Base-by-base conservation (phyloP, 2,888 invertebrate species). In the Drosophila putrida region DNA sequence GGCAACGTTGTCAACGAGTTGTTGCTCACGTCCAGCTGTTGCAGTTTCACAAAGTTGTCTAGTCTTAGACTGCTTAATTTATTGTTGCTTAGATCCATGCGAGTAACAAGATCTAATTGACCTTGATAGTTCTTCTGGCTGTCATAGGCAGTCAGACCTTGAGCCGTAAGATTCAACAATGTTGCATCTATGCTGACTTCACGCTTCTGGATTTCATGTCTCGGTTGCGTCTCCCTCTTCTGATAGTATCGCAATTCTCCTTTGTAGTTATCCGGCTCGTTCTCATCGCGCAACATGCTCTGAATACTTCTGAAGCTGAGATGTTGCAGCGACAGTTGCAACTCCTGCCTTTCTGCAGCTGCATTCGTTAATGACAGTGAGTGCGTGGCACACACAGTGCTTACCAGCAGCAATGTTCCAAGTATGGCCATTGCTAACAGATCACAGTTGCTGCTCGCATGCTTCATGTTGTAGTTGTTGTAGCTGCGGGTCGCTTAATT, bases 261-360 rank as follows among this genome's bases (percentile, higher is more conserved):
- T 4, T 90, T 81, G 58, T 88, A 90, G 61, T 82, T 84, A n/a
- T 69, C 71, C 8, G 91, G 88, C 38, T 90, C 92, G 59, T 91
- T 88, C 54, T 92, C 92, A 63, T 92, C 92, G 49, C 92, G 82
- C 38, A 92, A 67, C 66, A 92, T 91, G 41, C 92, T 90, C 44
- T 91, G 92, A 61, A 92, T 91, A 11, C 89, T 91, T 39, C 90
- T 91, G 43, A 89, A 90, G 27, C 90, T 90, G 13, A 92, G 85
- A 47, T 91, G 71, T 8, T 74, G 79, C 27, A 41, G 47, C 28
- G 82, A 77, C 35, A 87, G 80, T 61, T 77, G 85, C 43, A 79
- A 75, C 54, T 90, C 88, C 49, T 90, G 61, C 63, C 66, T 57
- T n/a, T 68, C 73, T 6, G 82, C 89, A 9, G 88, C 89, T 1